Base-by-base conservation (phyloP, 2,888 invertebrate species). In the Drosophila bunnanda region DNA sequence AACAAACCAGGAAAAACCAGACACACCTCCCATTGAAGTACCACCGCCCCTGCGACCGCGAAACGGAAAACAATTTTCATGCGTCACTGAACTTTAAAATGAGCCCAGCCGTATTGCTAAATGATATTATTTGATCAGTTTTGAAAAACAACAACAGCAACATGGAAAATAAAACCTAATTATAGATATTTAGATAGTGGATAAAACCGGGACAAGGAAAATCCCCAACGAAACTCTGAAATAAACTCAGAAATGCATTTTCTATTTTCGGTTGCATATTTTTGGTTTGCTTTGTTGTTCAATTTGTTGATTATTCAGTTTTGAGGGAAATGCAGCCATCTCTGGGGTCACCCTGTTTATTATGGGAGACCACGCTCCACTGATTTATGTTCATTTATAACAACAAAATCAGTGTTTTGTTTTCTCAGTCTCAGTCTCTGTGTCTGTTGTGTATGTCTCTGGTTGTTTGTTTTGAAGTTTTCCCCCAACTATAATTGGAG, bases 341-440 rank as follows among this genome's bases (percentile, higher is more conserved):
- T 28, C 41, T 52, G 44, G 70, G 84, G 78, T 76, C 79, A 55
- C 57, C 66, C 73, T 80, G 82, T 88, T 79, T 82, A 88, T 89
- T 88, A 85, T 85, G 78, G 76, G 55, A 70, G 74, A 79, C 80
- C 86, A 89, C 78, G 87, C 83, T 80, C 65, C 73, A 77, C 78
- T 89, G 89, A 83, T 89, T 85, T 89, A 89, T 85, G 87, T 88
- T 88, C 88, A 80, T 85, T 88, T 85, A 68, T 62, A 71, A 76
- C 78, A 80, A 88, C 83, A 86, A 86, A 73, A 69, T 72, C 68
- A 55, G 73, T 59, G 68, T 59, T 54, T 62, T 54, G 70, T 79
- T 69, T 65, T 69, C 52, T 56, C 43, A 46, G 64, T 44, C 58
- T 53, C 22, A 38, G 46, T 46, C 32, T 62, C 36, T 56, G 66